Evolutionary conservation across 2,888 invertebrate species (phyloP).

Genomic region (Graphium colonna): DNA sequence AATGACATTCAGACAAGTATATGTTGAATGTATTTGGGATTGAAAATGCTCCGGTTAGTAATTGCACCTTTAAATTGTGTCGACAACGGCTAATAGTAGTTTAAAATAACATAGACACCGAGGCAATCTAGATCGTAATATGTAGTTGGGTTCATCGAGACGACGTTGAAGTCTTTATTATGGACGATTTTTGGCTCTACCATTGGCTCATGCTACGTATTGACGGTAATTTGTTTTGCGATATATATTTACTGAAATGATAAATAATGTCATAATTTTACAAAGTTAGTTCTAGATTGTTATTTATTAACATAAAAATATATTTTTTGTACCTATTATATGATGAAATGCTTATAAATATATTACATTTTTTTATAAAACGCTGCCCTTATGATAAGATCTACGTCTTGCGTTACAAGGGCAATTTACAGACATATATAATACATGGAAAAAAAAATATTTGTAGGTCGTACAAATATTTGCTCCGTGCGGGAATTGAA

Average conservation of each 20-base stretch:
- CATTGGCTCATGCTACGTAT: not conserved
- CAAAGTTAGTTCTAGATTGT: too few species aligned
- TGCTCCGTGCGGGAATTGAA: too few species aligned
- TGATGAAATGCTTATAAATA: too few species aligned
- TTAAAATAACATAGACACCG: conserved; percentile 15
- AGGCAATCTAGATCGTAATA: conserved; percentile 20
- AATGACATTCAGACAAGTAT: not conserved
- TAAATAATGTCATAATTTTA: not conserved
- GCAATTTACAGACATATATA: too few species aligned
- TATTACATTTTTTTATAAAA: too few species aligned
- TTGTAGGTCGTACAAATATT: too few species aligned
- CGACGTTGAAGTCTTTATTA: conserved; percentile 44
- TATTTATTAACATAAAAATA: too few species aligned
- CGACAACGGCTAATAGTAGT: conserved; percentile 10
- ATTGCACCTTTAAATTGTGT: conserved; percentile 19
- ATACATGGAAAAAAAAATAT: too few species aligned
- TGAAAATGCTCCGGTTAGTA: conserved; percentile 6
- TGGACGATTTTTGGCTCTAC: conserved; percentile 22
- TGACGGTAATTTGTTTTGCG: not conserved
- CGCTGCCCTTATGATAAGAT: too few species aligned
- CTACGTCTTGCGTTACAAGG: too few species aligned
- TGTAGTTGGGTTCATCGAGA: conserved; percentile 14
- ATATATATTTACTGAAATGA: not conserved
- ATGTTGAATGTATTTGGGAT: not conserved
- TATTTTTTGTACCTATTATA: too few species aligned